Percentiles rank a stretch among this genome's conserved stretches.
Evolutionary conservation across 2,113 vertebrate species (phyloP).

Genomic region (Dipodomys ordii): DNA sequence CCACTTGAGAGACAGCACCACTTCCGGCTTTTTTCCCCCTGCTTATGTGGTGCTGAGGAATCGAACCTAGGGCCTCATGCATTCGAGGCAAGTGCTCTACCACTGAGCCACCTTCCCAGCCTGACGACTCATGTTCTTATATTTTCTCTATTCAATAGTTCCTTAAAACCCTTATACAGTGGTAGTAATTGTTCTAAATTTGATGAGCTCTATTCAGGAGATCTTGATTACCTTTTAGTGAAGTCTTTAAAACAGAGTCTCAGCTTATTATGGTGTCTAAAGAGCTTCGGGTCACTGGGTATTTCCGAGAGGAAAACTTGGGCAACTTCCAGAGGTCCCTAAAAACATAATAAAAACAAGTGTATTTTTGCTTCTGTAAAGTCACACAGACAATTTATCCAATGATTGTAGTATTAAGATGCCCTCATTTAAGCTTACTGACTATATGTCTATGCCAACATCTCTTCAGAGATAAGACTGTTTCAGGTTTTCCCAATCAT

Average conservation of each 20-base stretch:
- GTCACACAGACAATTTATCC: neutral
- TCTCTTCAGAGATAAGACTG: neutral
- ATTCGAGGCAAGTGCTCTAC: no score
- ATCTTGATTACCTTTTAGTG: constrained; percentile 94
- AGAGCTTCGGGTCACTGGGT: constrained; percentile 97
- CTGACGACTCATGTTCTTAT: neutral
- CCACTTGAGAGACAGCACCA: no score
- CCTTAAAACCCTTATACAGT: neutral
- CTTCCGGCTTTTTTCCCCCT: no score
- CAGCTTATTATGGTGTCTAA: constrained; percentile 98
- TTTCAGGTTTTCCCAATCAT: neutral
- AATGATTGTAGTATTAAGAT: neutral
- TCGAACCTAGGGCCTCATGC: no score
- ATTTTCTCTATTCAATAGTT: constrained; percentile 25
- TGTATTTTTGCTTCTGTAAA: constrained; percentile 3
- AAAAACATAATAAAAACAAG: constrained; percentile 57
- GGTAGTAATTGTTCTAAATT: neutral
- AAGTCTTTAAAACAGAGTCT: constrained; percentile 99
- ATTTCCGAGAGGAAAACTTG: constrained; percentile 99
- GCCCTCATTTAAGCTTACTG: neutral
- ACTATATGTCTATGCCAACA: neutral
- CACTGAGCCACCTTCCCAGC: no score
- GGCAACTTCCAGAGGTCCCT: constrained; percentile 99
- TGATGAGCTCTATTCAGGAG: neutral
- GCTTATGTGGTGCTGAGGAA: no score